phyloP scores from a whole-genome alignment of 2,888 invertebrate species.

The Melinaea menophilus region DNA sequence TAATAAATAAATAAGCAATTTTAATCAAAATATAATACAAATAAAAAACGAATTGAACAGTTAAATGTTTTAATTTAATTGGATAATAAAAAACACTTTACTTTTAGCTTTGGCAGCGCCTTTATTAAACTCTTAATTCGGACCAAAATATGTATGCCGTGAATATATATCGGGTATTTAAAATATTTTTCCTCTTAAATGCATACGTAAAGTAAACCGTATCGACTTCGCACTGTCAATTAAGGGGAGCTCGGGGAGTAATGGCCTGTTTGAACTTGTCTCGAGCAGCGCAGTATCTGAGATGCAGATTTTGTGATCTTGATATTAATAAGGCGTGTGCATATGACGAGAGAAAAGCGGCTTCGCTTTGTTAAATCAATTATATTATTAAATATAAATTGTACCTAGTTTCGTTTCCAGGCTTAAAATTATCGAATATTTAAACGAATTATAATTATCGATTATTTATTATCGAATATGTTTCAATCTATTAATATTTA shows the following conservation, averaged over 20 bases:
- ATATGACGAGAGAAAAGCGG: slow-evolving; percentile 9
- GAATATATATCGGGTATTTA: slow-evolving; percentile 15
- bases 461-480: too few species aligned
- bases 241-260: slow-evolving; percentile 46
- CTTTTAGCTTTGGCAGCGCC: slow-evolving; percentile 9
- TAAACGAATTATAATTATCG: too few species aligned
- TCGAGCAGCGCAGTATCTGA: slow-evolving; percentile 41
- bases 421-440: too few species aligned
- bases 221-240: slow-evolving; percentile 56
- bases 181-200: slow-evolving; percentile 37
- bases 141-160: slow-evolving; percentile 11
- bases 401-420: background rate
- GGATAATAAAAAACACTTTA: slow-evolving; percentile 18
- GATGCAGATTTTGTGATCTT: slow-evolving; percentile 60
- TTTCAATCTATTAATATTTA: too few species aligned
- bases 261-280: slow-evolving; percentile 47
- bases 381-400: slow-evolving; percentile 19
- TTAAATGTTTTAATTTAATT: slow-evolving; percentile 6
- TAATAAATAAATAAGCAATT: slow-evolving; percentile 1
- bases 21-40: slow-evolving; percentile 1
- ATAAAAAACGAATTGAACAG: slow-evolving; percentile 1
- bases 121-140: slow-evolving; percentile 20
- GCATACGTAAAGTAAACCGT: slow-evolving; percentile 54
- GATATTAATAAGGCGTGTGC: slow-evolving; percentile 47
- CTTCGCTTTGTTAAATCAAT: slow-evolving; percentile 16